phyloP scores from a whole-genome alignment of 2,113 vertebrate species.

The Brachypteracias leptosomus region DNA sequence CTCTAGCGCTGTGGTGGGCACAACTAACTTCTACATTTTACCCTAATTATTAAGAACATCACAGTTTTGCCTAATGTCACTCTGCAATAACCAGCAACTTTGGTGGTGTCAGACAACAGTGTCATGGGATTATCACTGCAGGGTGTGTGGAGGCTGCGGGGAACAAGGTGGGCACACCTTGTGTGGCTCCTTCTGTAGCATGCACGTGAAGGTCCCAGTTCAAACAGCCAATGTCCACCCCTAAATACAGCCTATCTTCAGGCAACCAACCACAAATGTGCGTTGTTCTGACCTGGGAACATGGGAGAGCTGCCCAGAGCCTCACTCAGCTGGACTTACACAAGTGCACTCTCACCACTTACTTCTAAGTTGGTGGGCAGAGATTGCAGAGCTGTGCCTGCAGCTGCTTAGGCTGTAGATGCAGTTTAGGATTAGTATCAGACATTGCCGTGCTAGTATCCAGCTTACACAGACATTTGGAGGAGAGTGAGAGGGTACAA shows the following conservation, averaged over 20 bases:
- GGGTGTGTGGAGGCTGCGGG: neutral
- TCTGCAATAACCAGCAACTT: neutral
- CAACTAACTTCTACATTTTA: neutral
- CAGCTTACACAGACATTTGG: neutral
- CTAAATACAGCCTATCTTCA: neutral
- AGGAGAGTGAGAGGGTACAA: neutral
- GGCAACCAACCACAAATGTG: rapidly evolving
- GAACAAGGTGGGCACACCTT: neutral
- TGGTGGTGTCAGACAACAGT: neutral
- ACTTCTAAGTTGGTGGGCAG: neutral
- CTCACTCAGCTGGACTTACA: neutral
- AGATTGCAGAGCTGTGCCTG: neutral
- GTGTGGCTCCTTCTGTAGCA: neutral
- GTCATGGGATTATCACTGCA: rapidly evolving
- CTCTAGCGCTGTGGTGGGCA: neutral
- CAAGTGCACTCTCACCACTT: neutral
- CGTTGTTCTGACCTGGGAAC: neutral
- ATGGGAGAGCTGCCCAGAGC: neutral
- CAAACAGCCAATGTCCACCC: neutral
- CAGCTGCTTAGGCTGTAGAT: neutral
- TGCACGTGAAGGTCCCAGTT: neutral
- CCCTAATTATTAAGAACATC: neutral
- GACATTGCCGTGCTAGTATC: neutral
- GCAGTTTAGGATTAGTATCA: neutral
- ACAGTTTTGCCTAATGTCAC: neutral